These are phyloP conservation scores for Halichoerus grypus DNA, from an alignment of 2,113 vertebrate species.

Conservation along the genomic window DNA sequence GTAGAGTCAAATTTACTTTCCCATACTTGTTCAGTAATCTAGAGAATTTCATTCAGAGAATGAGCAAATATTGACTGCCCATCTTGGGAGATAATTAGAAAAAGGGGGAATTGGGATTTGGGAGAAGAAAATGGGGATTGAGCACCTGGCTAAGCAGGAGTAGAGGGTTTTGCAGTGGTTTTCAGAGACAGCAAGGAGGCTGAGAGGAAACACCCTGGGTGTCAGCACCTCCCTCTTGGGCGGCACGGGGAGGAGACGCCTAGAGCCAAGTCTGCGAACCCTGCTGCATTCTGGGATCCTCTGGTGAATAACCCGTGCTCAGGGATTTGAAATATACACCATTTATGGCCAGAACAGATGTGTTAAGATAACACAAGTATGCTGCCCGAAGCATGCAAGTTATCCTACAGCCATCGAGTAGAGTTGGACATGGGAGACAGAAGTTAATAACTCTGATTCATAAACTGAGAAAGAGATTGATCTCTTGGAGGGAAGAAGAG, in stretches of 20 bases:
- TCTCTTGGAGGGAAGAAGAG: background rate
- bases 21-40: background rate
- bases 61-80: slow-evolving; percentile 19
- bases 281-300: background rate
- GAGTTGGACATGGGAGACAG: background rate
- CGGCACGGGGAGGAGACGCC: background rate
- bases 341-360: background rate
- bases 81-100: slow-evolving; percentile 19
- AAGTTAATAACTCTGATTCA: background rate
- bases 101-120: background rate
- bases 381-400: background rate
- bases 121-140: background rate
- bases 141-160: background rate
- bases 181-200: background rate
- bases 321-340: background rate
- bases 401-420: background rate
- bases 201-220: fast-evolving
- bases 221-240: background rate
- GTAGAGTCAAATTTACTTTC: slow-evolving; percentile 33
- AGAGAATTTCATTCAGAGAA: slow-evolving; percentile 51
- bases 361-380: background rate
- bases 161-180: background rate
- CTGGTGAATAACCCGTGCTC: background rate
- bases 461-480: background rate
- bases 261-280: background rate